Evolutionary conservation across 2,888 invertebrate genomes (phyloP), one percentile per base, ranked within the genome.

Genomic region (Crematogaster levior): DNA sequence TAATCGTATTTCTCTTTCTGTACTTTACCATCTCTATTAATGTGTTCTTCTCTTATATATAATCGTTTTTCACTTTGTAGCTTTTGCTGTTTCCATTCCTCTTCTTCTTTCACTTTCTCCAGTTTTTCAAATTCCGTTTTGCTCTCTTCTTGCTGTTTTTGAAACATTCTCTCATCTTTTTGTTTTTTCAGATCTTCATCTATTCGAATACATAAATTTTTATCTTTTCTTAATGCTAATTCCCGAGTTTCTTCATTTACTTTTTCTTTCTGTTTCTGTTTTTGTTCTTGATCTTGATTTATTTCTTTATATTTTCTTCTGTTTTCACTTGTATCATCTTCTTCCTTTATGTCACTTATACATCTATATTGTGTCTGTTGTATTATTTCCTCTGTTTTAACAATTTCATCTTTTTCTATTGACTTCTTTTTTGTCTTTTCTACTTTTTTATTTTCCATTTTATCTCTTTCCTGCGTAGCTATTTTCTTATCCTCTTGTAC

Each of bases 341-440:
- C 63, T 48, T 84, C 88, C 83, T 37, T 87, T 70, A 77, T 84
- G 58, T 77, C 46, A 73, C 77, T 61, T 85, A 68, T 68, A 37
- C 68, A 53, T 81, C 9, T 46, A 53, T 12, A 30, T 43, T 51
- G 63, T 6, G 21, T 21, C 40, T 66, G 40, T 1, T 65, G 51
- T 48, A 82, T 70, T 21, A 81, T 77, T 46, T 86, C 84, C 9
- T 86, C 84, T 30, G 56, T 70, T 53, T 87, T 82, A 81, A 68
- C 58, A 72, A 79, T 58, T 53, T 84, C 75, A 24, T 75, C 83
- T 61, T 80, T 58, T 74, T 85, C 72, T 63, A 65, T 85, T 56
- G 61, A 58, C 74, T 89, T 65, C 15, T 82, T 81, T 5, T 30
- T 93, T 93, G 51, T 90, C 90, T 48, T 94, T 93, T 80, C 94